Base-by-base conservation (phyloP, 2,888 invertebrate genomes). In the Chaitophorus viminalis region DNA sequence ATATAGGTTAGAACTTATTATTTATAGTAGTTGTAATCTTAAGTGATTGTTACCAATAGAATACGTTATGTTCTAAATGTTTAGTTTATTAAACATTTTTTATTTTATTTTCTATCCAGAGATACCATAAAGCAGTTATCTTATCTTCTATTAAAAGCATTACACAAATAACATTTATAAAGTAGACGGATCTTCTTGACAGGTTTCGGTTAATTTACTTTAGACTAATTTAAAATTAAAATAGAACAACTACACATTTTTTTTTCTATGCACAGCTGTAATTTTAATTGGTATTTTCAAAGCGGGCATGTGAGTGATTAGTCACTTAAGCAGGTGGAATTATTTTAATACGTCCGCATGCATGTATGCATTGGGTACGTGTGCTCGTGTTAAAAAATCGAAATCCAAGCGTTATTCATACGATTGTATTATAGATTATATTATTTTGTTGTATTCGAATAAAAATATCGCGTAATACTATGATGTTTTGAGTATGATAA, bases 211-310 rank as follows among this genome's bases (percentile, higher is more conserved):
- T 85, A 85, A 85, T 77, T 85, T 77, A 85, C 84, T 85, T 77
- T 85, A 77, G 68, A 85, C 84, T 85, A 85, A 85, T 85, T 84
- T 77, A 77, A 85, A 85, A 85, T 77, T 46, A 85, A 85, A 77
- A 85, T 85, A 85, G 84, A 85, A 84, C 84, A 5, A 76, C 83
- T 39, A 76, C 25, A 76, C 52, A 14, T 3, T 83, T 75, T 76
- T 84, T 46, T 68, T 68, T 76, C 18, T 14, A 76, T 11, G 68
- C 68, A 52, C 84, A 85, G 84, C 76, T 77, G 84, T 85, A 77
- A n/a, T 77, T 77, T 85, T 77, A 85, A 85, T 85, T 85, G 76
- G 84, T 77, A 85, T 85, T 85, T 84, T 76, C 68, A 68, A 85
- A 77, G 77, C 76, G 39, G 33, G 77, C 76, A 46, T 77, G 68